A percentile compares a stretch with the other conserved stretches of the same genome.
phyloP scores from a whole-genome alignment of 2,797 vertebrate species.

The Megalops cyprinoides region DNA sequence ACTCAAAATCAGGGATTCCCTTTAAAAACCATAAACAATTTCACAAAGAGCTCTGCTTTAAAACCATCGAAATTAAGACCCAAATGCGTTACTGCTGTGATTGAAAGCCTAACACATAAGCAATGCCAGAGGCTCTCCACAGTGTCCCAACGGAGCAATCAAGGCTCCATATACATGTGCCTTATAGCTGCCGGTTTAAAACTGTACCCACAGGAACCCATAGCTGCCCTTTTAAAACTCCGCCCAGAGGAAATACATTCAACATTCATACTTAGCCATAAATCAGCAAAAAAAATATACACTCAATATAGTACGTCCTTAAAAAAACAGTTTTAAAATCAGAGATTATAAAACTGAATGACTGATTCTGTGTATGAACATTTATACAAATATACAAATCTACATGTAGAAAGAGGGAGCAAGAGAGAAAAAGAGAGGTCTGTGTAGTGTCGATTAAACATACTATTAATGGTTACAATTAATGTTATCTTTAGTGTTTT shows the following conservation, averaged over 20 bases:
- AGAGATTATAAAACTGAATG: constrained; percentile 12
- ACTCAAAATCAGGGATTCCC: neutral
- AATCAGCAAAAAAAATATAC: neutral
- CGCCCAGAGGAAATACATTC: constrained; percentile 8
- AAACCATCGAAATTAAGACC: neutral
- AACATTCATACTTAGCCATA: constrained; percentile 1
- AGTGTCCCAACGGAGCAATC: neutral
- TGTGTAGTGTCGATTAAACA: too few relatives aligned
- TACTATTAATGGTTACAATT: too few relatives aligned
- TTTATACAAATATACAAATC: constrained; percentile 16
- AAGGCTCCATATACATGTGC: neutral
- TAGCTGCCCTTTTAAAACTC: neutral
- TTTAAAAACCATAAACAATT: neutral
- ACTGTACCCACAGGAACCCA: neutral
- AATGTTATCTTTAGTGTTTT: too few relatives aligned
- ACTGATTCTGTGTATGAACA: constrained; percentile 2
- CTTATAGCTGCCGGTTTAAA: constrained; percentile 12
- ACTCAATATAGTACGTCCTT: neutral
- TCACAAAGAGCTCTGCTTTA: neutral
- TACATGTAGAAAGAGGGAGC: neutral
- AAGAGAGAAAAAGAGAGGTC: neutral
- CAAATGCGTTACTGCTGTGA: neutral
- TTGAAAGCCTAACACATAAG: neutral
- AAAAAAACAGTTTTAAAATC: constrained; percentile 24
- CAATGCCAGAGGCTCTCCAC: neutral